These are phyloP conservation scores for Vandiemenella viatica DNA, from an alignment of 2,888 invertebrate genomes.

Conservation along the genomic window DNA sequence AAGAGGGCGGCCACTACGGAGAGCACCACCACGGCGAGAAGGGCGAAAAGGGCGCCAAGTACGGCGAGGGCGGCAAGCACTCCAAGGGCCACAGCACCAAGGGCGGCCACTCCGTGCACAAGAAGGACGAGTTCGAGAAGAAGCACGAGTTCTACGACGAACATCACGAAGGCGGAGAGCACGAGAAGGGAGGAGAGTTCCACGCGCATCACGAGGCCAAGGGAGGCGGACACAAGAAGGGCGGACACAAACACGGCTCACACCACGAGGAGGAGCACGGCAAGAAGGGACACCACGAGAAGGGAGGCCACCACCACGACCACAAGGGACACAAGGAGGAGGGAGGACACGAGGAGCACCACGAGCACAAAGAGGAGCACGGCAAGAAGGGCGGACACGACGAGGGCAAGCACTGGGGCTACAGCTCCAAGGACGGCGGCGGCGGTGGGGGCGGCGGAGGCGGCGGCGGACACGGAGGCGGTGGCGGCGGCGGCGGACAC, in stretches of 20 bases:
- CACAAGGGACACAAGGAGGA: constrained; percentile 17
- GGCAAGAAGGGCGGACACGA: constrained; percentile 17
- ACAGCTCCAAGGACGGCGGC: no score
- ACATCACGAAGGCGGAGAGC: constrained; percentile 47
- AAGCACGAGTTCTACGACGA: constrained; percentile 63
- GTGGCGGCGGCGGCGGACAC: constrained; percentile 4
- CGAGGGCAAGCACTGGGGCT: constrained; percentile 8
- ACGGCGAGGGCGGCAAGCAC: constrained; percentile 47
- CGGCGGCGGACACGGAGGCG: no score
- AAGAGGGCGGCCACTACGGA: constrained; percentile 47
- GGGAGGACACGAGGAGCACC: constrained; percentile 14
- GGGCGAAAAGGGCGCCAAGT: constrained; percentile 42
- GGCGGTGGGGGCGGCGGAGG: no score
- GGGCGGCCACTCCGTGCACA: constrained; percentile 56
- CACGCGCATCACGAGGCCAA: constrained; percentile 35
- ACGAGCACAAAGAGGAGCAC: constrained; percentile 10
- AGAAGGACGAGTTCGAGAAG: constrained; percentile 60
- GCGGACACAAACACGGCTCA: constrained; percentile 25
- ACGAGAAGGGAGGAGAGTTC: constrained; percentile 47
- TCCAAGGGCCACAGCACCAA: constrained; percentile 59
- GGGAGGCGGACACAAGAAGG: constrained; percentile 25
- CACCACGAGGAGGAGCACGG: constrained; percentile 37
- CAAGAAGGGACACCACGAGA: constrained; percentile 27
- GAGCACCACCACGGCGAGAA: constrained; percentile 50
- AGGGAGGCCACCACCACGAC: constrained; percentile 19